Base-by-base conservation (phyloP, 1,140 invertebrate genomes). In the Drosophila tristis region DNA sequence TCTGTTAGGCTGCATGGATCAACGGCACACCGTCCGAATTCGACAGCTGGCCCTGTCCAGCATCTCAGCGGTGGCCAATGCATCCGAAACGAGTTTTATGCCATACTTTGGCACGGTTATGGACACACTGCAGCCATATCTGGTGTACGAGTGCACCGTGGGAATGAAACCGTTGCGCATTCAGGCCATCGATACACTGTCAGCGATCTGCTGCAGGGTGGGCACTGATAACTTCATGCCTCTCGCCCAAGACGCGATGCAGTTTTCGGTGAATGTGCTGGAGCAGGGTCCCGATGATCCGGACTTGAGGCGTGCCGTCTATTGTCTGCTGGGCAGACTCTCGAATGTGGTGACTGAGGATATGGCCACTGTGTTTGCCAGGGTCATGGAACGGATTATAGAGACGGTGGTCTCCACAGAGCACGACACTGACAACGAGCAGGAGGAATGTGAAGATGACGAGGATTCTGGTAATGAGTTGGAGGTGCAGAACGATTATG, bases 41-140 rank as follows among this genome's bases (percentile, higher is more conserved):
- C 94, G 94, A 56, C 94, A 96, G 77, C 91, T 96, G 9, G 94
- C 95, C 0, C 92, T 97, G 3, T 95, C 94, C 80, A 93, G 95
- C 2, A 93, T 97, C 61, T 95, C 95, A 15, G 93, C 96, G 0
- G 94, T 94, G 82, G 95, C 95, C 0, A 93, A 92, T 82, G 95
- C 96, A 15, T 95, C 95, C 5, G 95, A 96, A 85, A 93, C 95
- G 66, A 92, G 94, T 25, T 94, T 97, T 89, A 74, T 95, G 44
- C 96, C 96, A 4, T 97, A 96, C 87, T 97, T 97, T 79, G 92
- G 93, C 42, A 93, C 93, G 71, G 94, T 96, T 8, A 94, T 97
- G 50, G 92, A 93, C 25, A 93, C 95, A 51, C 92, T 97, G 13
- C 93, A 95, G 89, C 73, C 91, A 1, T 96, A 96, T 86, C 92